Percentiles rank a stretch among this genome's conserved stretches.
Conservation (phyloP, 1,140 invertebrate genomes). For the Atta colombica region DNA sequence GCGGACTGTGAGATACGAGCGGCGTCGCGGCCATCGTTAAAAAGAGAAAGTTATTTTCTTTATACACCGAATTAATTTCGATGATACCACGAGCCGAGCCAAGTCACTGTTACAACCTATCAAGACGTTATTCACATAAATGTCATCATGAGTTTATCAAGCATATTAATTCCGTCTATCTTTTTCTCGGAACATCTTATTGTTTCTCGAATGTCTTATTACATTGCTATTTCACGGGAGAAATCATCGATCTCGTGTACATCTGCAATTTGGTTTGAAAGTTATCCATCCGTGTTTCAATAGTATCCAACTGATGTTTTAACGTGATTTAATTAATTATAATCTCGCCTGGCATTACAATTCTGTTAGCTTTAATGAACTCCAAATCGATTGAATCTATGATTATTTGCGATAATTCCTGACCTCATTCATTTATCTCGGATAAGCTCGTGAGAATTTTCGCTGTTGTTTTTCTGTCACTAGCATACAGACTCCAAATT, state of each 20-base stretch:
- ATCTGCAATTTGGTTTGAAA: background rate
- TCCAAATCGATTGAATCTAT: constrained; percentile 2
- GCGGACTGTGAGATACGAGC: constrained; percentile 24
- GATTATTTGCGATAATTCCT: background rate
- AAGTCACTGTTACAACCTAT: background rate
- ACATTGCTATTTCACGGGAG: constrained; percentile 14
- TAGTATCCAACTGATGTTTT: background rate
- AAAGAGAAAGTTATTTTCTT: constrained; percentile 23
- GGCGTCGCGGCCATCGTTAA: constrained; percentile 27
- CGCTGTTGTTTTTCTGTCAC: too few relatives aligned
- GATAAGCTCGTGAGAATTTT: too few relatives aligned
- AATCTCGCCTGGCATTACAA: constrained; percentile 9
- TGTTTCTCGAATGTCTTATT: background rate
- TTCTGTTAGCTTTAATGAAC: constrained; percentile 7
- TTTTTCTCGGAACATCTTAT: background rate
- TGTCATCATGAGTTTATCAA: background rate
- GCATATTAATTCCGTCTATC: background rate
- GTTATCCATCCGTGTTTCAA: background rate
- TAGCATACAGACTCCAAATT: too few relatives aligned
- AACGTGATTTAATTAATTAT: constrained; percentile 28
- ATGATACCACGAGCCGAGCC: background rate
- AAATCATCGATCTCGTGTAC: constrained; percentile 6
- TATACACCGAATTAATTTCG: background rate
- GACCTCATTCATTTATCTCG: background rate
- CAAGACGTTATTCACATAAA: background rate